Conservation (phyloP, 2,888 invertebrate species). For the Brachyptera risi region DNA sequence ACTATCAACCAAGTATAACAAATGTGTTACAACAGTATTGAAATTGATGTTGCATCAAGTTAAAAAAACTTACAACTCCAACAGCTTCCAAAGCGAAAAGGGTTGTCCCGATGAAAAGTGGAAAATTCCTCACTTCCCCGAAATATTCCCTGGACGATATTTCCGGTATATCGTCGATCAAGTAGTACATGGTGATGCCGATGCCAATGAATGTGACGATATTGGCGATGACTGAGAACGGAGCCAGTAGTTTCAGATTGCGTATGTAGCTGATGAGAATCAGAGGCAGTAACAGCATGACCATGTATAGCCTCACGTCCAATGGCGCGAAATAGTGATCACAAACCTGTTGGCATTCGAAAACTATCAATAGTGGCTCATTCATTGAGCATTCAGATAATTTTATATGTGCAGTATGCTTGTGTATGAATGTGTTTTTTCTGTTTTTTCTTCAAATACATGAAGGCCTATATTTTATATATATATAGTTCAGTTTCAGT, state of each 20-base stretch:
- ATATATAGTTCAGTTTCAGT: too few relatives aligned
- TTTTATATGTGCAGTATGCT: too few relatives aligned
- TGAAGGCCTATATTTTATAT: too few relatives aligned
- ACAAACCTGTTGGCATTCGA: constrained; percentile 50
- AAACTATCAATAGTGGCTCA: too few relatives aligned
- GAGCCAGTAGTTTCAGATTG: constrained; percentile 74
- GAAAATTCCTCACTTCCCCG: constrained; percentile 54
- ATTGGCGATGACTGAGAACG: constrained; percentile 81
- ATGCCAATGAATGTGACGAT: constrained; percentile 71
- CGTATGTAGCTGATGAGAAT: constrained; percentile 67
- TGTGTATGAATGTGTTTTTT: too few relatives aligned
- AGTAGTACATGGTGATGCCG: constrained; percentile 67
- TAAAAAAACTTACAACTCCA: constrained; percentile 72
- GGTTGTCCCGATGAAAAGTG: constrained; percentile 85
- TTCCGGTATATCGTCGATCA: constrained; percentile 59
- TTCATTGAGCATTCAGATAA: too few relatives aligned
- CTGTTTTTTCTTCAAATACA: too few relatives aligned
- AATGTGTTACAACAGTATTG: too few relatives aligned
- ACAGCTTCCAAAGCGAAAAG: constrained; percentile 85
- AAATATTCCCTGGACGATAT: constrained; percentile 49
- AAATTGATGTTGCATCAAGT: too few relatives aligned
- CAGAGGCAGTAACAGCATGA: constrained; percentile 66
- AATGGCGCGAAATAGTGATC: constrained; percentile 41
- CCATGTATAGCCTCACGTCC: constrained; percentile 63
- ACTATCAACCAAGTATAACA: too few relatives aligned